These are phyloP conservation scores for Rhopalosiphum maidis DNA, from an alignment of 1,140 invertebrate species.

Conservation along the genomic window DNA sequence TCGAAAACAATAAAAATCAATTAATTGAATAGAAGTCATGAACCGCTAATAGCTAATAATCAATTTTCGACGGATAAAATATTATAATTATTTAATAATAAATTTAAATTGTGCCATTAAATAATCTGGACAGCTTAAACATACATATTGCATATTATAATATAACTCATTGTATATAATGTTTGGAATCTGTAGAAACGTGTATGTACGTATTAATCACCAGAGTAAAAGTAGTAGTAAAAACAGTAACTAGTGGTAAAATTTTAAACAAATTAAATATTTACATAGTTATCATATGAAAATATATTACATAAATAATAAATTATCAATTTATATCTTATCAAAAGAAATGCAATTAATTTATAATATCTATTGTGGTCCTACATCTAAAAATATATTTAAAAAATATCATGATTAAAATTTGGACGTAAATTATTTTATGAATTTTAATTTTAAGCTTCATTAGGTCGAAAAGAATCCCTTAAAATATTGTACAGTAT, in stretches of 20 bases:
- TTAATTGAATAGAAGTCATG: background rate
- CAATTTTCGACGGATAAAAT: background rate
- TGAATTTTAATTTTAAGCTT: background rate
- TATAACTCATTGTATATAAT: background rate
- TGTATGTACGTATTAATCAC: background rate
- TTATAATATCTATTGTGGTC: background rate
- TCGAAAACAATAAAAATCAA: background rate
- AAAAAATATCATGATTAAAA: background rate
- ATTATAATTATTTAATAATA: constrained; percentile 13
- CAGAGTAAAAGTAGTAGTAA: background rate
- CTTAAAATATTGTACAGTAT: background rate
- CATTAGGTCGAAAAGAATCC: background rate
- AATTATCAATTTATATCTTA: too few relatives aligned
- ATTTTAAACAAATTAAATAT: background rate
- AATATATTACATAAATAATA: background rate
- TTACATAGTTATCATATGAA: too few relatives aligned
- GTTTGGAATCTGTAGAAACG: background rate
- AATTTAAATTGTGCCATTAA: background rate
- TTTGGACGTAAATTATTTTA: background rate
- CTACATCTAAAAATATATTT: background rate
- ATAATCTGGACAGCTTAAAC: background rate
- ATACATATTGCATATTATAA: background rate
- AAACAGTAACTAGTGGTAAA: background rate
- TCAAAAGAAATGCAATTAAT: background rate
- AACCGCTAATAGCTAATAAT: background rate